These are phyloP conservation scores for Argynnis bischoffii DNA, from an alignment of 2,888 invertebrate species.

Conservation along the genomic window DNA sequence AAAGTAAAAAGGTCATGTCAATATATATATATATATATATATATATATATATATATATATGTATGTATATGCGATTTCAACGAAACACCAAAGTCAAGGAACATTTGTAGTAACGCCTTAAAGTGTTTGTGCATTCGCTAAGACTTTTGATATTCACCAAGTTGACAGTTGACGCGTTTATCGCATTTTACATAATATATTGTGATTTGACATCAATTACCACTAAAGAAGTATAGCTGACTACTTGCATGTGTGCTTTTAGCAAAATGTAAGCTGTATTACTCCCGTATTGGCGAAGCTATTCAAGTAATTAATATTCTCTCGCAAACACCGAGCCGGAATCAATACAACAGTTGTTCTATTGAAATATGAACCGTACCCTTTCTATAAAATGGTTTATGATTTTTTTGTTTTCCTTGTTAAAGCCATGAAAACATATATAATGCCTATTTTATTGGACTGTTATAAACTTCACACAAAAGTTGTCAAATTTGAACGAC, in stretches of 20 bases:
- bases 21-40: too few species aligned
- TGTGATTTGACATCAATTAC: too few species aligned
- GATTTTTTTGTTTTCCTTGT: slow-evolving; percentile 16
- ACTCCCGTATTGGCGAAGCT: slow-evolving; percentile 18
- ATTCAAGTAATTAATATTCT: slow-evolving; percentile 30
- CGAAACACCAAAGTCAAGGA: too few species aligned
- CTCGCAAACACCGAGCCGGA: slow-evolving; percentile 24
- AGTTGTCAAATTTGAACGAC: not conserved
- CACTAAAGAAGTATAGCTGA: not conserved
- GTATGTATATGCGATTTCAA: too few species aligned
- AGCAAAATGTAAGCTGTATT: slow-evolving; percentile 15
- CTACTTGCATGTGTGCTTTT: not conserved
- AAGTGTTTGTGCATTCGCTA: too few species aligned
- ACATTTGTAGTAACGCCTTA: too few species aligned
- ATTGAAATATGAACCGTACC: slow-evolving; percentile 28
- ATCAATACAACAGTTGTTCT: slow-evolving; percentile 36
- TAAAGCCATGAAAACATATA: not conserved
- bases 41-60: too few species aligned
- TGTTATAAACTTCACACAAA: not conserved
- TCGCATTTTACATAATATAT: too few species aligned
- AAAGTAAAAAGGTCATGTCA: too few species aligned
- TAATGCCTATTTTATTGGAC: slow-evolving; percentile 10
- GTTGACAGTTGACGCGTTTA: too few species aligned
- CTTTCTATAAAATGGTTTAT: slow-evolving; percentile 22
- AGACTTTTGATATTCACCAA: too few species aligned